These are phyloP conservation scores for Geococcyx californianus DNA, from an alignment of 2,113 vertebrate species.

Conservation along the genomic window DNA sequence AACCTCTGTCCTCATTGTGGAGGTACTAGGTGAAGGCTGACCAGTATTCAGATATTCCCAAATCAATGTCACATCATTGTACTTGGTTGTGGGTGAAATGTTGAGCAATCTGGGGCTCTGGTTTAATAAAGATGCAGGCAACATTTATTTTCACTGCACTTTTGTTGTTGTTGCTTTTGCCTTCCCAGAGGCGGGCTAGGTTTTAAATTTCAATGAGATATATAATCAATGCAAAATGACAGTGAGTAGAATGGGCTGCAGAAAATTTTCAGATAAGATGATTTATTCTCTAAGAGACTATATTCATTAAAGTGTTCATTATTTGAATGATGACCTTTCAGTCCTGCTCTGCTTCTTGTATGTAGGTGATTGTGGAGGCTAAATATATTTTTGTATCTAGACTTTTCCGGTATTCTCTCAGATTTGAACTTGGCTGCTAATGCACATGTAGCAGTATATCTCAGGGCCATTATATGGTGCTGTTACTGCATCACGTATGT, in stretches of 20 bases:
- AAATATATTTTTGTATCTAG: not conserved
- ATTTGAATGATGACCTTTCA: accelerated
- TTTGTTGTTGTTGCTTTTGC: not conserved
- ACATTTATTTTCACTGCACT: not conserved
- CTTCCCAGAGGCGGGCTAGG: not conserved
- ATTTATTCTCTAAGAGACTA: not conserved
- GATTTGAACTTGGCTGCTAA: not conserved
- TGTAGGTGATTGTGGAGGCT: not conserved
- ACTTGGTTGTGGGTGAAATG: not conserved
- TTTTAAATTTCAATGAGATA: not conserved
- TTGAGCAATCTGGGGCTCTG: not conserved
- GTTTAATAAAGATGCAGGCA: not conserved
- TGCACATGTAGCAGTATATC: not conserved
- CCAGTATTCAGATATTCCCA: not conserved
- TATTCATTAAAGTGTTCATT: not conserved
- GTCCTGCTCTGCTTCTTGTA: not conserved
- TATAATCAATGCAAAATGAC: not conserved
- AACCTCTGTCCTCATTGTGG: accelerated
- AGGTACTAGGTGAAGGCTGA: not conserved
- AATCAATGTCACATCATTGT: not conserved
- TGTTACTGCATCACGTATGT: not conserved
- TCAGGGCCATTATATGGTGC: not conserved
- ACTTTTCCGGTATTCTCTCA: not conserved
- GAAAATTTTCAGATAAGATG: not conserved
- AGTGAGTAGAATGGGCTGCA: not conserved